Conservation (phyloP, 1,140 invertebrate genomes). For the Phocides pigmalion region DNA sequence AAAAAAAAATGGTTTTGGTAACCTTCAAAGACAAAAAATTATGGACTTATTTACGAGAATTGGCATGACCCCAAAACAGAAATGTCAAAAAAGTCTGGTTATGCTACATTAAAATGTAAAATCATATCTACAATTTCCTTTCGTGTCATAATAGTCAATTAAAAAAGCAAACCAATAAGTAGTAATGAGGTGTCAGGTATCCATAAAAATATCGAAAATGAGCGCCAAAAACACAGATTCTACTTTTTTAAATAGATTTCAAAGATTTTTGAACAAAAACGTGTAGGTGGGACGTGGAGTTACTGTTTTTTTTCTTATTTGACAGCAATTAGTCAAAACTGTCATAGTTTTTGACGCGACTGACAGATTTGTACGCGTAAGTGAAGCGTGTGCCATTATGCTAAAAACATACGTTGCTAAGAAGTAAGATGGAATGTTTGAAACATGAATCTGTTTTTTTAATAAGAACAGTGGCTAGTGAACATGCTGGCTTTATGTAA, state of each 20-base stretch:
- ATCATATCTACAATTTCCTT: conserved; percentile 37
- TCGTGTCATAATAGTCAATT: conserved; percentile 33
- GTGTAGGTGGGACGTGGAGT: not conserved
- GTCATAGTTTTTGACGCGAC: conserved; percentile 28
- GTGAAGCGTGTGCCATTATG: conserved; percentile 9
- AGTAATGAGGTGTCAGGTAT: conserved; percentile 64
- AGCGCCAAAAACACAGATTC: conserved; percentile 36
- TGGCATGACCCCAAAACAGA: too few species aligned
- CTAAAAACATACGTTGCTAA: too few species aligned
- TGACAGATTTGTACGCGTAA: conserved; percentile 8
- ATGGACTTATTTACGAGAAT: too few species aligned
- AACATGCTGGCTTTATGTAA: too few species aligned
- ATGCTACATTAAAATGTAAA: too few species aligned
- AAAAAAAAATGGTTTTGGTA: too few species aligned
- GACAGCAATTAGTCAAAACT: conserved; percentile 53
- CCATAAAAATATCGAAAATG: conserved; percentile 52
- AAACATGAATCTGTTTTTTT: too few species aligned
- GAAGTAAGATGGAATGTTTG: too few species aligned
- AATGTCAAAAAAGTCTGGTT: too few species aligned
- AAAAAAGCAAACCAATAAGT: conserved; percentile 50
- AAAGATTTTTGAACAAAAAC: conserved; percentile 27
- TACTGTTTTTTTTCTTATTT: conserved; percentile 32
- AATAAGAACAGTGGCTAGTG: too few species aligned
- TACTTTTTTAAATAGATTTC: conserved; percentile 47
- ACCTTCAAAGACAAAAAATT: too few species aligned